Conservation (phyloP, 2,113 vertebrate genomes). For the Tachysurus fulvidraco region DNA sequence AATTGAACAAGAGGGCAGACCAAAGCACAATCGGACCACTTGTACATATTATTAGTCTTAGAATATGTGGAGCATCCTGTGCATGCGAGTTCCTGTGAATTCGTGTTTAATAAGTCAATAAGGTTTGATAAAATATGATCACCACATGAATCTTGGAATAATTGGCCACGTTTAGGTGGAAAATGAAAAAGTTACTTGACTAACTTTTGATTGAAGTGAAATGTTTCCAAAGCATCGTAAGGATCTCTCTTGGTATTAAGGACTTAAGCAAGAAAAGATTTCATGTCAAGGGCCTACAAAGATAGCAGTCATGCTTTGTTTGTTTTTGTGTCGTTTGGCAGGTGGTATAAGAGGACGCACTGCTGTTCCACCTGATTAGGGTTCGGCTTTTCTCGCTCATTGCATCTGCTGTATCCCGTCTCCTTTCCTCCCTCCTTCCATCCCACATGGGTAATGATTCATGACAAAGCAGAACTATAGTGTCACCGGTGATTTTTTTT, state of each 20-base stretch:
- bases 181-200: neutral
- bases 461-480: constrained; percentile 17
- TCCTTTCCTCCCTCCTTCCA: neutral
- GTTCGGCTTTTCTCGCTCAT: constrained; percentile 22
- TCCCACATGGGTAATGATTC: constrained; percentile 17
- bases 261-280: neutral
- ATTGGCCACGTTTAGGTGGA: neutral
- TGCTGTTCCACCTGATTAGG: constrained; percentile 31
- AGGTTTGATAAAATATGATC: neutral
- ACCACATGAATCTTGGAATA: neutral
- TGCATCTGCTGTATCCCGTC: constrained; percentile 10
- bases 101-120: neutral
- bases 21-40: neutral
- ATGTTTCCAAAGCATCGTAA: neutral
- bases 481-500: neutral
- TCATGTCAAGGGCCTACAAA: neutral
- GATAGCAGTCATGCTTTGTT: constrained; percentile 21
- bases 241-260: neutral
- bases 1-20: neutral
- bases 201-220: neutral
- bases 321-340: constrained; percentile 7
- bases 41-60: neutral
- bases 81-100: too few relatives aligned
- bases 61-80: too few relatives aligned
- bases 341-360: neutral